Conservation (phyloP, 2,888 invertebrate genomes). For the Reticulitermes lucifugus region DNA sequence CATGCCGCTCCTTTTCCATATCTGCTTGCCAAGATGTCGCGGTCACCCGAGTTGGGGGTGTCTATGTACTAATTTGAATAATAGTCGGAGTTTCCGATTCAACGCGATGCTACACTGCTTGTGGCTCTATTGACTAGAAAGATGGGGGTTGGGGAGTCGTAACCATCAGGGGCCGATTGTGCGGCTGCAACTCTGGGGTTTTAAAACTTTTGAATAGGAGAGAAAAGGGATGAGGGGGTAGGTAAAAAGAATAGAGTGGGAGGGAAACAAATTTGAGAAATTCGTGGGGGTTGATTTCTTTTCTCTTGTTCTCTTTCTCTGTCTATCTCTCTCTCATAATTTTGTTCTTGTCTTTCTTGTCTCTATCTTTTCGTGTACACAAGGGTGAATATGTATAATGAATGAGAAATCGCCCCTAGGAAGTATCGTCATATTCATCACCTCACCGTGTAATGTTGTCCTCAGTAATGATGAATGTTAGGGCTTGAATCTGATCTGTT, state of each 20-base stretch:
- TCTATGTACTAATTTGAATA: conserved; percentile 31
- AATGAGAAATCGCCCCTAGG: conserved; percentile 34
- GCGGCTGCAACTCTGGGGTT: conserved; percentile 33
- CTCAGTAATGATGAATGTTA: too few relatives aligned
- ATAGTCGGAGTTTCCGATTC: conserved; percentile 31
- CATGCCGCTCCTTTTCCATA: too few relatives aligned
- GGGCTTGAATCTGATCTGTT: too few relatives aligned
- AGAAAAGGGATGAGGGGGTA: not conserved
- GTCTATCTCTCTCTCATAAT: too few relatives aligned
- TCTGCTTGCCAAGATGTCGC: too few relatives aligned
- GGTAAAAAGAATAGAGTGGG: conserved; percentile 10
- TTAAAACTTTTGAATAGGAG: conserved; percentile 37
- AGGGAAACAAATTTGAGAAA: conserved; percentile 36
- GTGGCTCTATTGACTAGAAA: conserved; percentile 41
- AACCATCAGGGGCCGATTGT: conserved; percentile 37
- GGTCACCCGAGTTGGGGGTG: not conserved
- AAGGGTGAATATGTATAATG: conserved; percentile 43
- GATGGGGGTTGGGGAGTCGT: conserved; percentile 19
- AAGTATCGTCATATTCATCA: conserved; percentile 19
- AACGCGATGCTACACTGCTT: conserved; percentile 13
- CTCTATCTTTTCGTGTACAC: conserved; percentile 27
- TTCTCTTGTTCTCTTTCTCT: not conserved
- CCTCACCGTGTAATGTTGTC: conserved; percentile 5
- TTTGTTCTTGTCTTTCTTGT: not conserved
- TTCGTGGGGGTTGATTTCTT: conserved; percentile 40